These are phyloP conservation scores for Psittacula derbiana DNA, from an alignment of 2,797 vertebrate genomes.

Conservation along the genomic window DNA sequence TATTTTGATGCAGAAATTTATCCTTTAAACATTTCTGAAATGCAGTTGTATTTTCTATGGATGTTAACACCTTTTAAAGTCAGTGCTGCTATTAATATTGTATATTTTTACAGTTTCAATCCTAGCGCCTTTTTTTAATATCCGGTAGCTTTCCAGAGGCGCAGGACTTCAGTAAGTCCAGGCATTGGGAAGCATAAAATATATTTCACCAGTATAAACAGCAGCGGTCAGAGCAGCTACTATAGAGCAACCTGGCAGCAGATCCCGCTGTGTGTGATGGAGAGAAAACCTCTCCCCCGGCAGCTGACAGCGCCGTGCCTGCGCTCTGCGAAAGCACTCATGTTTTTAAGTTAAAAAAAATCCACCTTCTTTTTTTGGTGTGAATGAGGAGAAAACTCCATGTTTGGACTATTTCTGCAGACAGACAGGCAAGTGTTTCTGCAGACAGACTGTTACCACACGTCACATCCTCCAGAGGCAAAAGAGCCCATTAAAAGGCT, in stretches of 20 bases:
- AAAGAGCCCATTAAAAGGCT: neutral
- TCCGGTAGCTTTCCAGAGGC: neutral
- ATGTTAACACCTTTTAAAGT: neutral
- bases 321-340: rapidly evolving
- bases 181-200: neutral
- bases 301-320: rapidly evolving
- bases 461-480: conserved; percentile 31
- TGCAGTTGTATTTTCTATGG: neutral
- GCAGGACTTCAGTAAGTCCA: neutral
- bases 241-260: neutral
- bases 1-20: neutral
- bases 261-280: neutral
- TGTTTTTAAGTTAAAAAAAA: neutral
- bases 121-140: neutral
- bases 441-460: conserved; percentile 9
- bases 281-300: neutral
- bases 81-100: neutral
- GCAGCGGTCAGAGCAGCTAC: neutral
- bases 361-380: neutral
- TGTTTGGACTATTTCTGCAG: neutral
- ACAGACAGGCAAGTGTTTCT: conserved; percentile 36
- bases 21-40: neutral
- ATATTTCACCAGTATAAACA: neutral
- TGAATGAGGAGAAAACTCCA: neutral
- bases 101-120: neutral